Conservation (phyloP, 2,888 invertebrate genomes). For the Brachycybe producta region DNA sequence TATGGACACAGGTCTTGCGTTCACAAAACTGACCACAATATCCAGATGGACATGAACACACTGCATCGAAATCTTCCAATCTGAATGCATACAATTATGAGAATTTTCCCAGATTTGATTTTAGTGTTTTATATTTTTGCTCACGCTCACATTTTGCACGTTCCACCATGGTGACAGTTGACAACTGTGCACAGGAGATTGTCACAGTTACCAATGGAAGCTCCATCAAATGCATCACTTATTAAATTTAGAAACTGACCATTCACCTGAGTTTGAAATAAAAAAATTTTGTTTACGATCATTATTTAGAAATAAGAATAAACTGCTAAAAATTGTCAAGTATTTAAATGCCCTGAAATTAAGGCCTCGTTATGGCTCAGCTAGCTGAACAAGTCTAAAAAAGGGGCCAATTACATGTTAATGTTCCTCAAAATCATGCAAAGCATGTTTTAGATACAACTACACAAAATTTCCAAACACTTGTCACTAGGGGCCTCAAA, state of each 20-base stretch:
- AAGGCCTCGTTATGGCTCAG: background rate
- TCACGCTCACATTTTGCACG: conserved; percentile 1
- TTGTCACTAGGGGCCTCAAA: too few species aligned
- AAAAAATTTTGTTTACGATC: too few species aligned
- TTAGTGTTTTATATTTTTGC: too few species aligned
- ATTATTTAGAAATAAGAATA: background rate
- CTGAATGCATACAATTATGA: background rate
- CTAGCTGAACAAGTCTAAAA: background rate
- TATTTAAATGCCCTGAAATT: background rate
- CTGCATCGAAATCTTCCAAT: background rate
- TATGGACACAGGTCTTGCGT: background rate
- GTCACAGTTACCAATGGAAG: background rate
- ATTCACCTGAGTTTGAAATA: too few species aligned
- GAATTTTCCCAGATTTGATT: background rate
- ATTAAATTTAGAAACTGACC: background rate
- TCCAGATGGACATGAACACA: background rate
- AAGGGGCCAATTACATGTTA: background rate
- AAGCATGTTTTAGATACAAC: too few species aligned
- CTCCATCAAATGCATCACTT: background rate
- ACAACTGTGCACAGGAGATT: background rate
- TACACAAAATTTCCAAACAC: too few species aligned
- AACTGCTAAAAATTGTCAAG: background rate
- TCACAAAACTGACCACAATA: conserved; percentile 9
- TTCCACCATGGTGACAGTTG: background rate
- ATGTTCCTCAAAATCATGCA: too few species aligned